Evolutionary conservation across 2,113 vertebrate genomes (phyloP).

Genomic region (Brevimyrus niger): DNA sequence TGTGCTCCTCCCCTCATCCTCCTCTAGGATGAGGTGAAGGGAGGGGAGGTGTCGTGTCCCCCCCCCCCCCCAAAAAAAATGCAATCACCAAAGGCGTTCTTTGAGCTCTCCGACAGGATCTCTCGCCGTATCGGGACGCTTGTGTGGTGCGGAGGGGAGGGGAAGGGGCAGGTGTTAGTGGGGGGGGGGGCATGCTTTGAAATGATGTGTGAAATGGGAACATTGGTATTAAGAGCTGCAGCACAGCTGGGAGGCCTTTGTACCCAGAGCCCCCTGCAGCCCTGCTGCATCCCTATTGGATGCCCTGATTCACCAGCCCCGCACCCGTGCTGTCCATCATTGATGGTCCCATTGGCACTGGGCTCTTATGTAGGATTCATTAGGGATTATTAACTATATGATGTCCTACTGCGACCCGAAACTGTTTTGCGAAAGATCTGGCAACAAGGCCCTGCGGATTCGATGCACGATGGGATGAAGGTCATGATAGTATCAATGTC

Average conservation of each 20-base stretch:
- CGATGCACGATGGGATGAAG: neutral
- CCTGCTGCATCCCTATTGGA: slow-evolving; percentile 49
- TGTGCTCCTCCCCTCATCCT: slow-evolving; percentile 43
- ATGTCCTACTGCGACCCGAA: neutral
- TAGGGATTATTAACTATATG: neutral
- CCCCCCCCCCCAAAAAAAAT: slow-evolving; percentile 47
- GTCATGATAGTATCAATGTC: neutral
- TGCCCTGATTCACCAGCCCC: slow-evolving; percentile 8
- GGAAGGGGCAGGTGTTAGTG: neutral
- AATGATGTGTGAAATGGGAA: slow-evolving; percentile 65
- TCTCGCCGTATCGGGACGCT: slow-evolving; percentile 51
- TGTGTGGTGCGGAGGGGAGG: slow-evolving; percentile 39
- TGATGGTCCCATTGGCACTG: neutral
- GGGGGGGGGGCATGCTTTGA: slow-evolving; percentile 49
- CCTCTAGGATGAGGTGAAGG: slow-evolving; percentile 51
- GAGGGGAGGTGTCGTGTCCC: slow-evolving; percentile 47
- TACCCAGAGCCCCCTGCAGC: slow-evolving; percentile 42
- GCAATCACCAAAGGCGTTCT: slow-evolving; percentile 43
- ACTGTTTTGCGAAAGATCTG: neutral
- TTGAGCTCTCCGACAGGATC: slow-evolving; percentile 23
- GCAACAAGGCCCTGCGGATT: neutral
- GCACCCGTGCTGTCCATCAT: neutral
- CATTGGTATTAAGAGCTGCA: slow-evolving; percentile 61
- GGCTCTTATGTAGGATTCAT: neutral
- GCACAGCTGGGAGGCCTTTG: slow-evolving; percentile 57